These are phyloP conservation scores for Entelurus aequoreus DNA, from an alignment of 2,113 vertebrate species.

Conservation along the genomic window DNA sequence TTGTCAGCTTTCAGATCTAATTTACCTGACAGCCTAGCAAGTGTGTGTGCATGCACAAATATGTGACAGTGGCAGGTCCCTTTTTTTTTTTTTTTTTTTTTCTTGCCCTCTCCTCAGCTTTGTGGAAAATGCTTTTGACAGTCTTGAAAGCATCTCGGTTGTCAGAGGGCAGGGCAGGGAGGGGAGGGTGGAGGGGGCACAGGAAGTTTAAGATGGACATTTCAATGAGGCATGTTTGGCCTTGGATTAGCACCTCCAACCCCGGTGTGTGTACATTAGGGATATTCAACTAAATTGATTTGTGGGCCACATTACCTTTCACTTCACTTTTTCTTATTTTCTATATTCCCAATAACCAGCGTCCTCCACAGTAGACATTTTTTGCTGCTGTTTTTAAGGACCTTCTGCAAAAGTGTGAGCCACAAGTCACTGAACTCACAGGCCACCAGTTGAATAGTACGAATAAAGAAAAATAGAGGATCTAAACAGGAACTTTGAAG, in stretches of 20 bases:
- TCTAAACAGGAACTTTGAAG: too few species aligned
- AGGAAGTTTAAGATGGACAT: conserved; percentile 62
- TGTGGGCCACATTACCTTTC: too few species aligned
- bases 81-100: conserved; percentile 27
- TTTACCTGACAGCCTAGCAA: conserved; percentile 96
- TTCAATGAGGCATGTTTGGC: conserved; percentile 64
- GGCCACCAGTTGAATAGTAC: too few species aligned
- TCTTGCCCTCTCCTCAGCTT: conserved; percentile 60
- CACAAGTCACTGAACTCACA: too few species aligned
- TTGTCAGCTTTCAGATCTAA: conserved; percentile 99
- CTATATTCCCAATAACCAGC: too few species aligned
- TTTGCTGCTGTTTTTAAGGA: too few species aligned
- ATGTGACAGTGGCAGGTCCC: conserved; percentile 61
- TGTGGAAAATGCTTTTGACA: conserved; percentile 78
- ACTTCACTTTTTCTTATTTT: too few species aligned
- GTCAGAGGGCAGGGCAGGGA: conserved; percentile 28
- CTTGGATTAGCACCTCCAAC: conserved; percentile 60
- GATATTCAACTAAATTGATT: too few species aligned
- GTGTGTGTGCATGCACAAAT: conserved; percentile 55
- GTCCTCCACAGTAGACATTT: too few species aligned
- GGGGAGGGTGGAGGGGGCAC: conserved; percentile 59
- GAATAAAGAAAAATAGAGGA: too few species aligned
- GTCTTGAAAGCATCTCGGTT: conserved; percentile 73
- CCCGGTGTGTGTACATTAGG: conserved; percentile 36
- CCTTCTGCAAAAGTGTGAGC: too few species aligned